Evolutionary conservation across 2,797 vertebrate species (phyloP), one percentile per base, ranked within the genome.

Genomic region (Gorsachius magnificus): DNA sequence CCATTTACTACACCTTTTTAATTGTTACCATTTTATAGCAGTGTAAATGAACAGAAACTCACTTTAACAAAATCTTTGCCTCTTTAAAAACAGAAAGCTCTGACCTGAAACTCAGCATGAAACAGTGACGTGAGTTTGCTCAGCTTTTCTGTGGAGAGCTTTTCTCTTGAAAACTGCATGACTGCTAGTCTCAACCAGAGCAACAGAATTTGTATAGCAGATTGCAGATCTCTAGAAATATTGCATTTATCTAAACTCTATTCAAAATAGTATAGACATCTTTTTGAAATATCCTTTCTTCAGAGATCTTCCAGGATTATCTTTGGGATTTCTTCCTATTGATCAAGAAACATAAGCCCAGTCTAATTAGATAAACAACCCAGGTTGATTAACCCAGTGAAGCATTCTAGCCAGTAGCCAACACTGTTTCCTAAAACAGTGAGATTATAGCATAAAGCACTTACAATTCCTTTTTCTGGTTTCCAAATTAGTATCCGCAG

Each of bases 301-400:
- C 65, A 81, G 69, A 72, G 33, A 54, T 81, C 24, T 79, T 72
- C 14, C 8, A 61, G 38, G 29, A 51, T 35, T 69, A 35, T 5
- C 11, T 84, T 88, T 50, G 0, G 0, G 4, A 0, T 6, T 1
- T 28, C 31, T 51, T 28, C 68, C 35, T 41, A 45, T 60, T 19
- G 16, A 43, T 33, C 18, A 61, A 29, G 69, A 78, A 90, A 71
- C 11, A 33, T 26, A 86, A 83, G 7, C n/a, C 15, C 16, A 35
- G 11, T 17, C 45, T 53, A 58, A 45, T 61, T 41, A 70, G 38
- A 18, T 76, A 70, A 79, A 68, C 17, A 70, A 56, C 5, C 22
- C 53, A 18, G 35, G 24, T 20, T 2, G 5, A 70, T 94, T 50
- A 90, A 81, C 5, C 19, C 24, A 71, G 41, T 54, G 70, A 69